Conservation (phyloP, 1,140 invertebrate genomes). For the Scaptomyza hsui region DNA sequence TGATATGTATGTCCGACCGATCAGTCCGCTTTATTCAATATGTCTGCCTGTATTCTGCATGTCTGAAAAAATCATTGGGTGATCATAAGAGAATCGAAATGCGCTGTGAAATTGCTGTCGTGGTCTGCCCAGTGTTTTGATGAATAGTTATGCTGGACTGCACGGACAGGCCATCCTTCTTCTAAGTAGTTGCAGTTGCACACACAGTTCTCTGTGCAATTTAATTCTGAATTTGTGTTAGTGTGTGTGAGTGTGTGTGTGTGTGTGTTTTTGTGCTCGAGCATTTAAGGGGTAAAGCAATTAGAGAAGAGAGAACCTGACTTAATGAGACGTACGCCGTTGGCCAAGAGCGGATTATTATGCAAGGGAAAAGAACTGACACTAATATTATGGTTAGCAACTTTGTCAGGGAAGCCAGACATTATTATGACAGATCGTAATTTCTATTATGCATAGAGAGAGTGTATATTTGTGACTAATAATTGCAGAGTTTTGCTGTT, state of each 20-base stretch:
- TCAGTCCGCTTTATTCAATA: neutral
- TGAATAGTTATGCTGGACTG: constrained; percentile 16
- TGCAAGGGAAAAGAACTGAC: neutral
- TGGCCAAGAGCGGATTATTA: neutral
- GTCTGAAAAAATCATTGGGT: constrained; percentile 9
- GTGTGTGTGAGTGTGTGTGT: neutral
- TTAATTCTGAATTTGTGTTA: constrained; percentile 31
- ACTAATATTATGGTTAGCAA: constrained; percentile 19
- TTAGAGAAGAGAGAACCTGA: constrained; percentile 20
- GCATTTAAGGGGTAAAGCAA: constrained; percentile 4
- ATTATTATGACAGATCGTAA: neutral
- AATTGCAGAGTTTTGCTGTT: too few relatives aligned
- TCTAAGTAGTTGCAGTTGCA: neutral
- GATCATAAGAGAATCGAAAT: constrained; percentile 35
- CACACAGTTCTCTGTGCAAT: constrained; percentile 1
- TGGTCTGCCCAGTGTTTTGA: constrained; percentile 34
- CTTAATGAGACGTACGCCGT: constrained; percentile 18
- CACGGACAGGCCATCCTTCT: constrained; percentile 9
- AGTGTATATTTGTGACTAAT: too few relatives aligned
- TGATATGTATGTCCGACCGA: neutral
- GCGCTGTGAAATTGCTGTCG: constrained; percentile 29
- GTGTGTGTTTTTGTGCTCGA: neutral
- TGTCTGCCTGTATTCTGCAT: constrained; percentile 1
- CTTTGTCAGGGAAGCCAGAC: constrained; percentile 7
- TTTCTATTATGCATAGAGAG: neutral